Conservation (phyloP, 2,113 vertebrate species). For the Neodontobutis hainanensis region DNA sequence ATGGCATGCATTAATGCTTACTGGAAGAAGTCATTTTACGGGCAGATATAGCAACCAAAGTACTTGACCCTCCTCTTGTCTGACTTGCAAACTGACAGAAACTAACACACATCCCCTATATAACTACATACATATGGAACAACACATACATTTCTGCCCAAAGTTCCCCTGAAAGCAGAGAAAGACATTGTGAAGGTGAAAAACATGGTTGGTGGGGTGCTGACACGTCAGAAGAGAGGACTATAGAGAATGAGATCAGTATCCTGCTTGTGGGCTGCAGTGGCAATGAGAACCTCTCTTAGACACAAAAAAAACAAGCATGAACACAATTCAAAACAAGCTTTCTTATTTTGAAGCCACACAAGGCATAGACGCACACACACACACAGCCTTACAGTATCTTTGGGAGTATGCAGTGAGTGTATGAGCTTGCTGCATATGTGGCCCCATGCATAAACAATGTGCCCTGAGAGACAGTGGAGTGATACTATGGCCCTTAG, state of each 20-base stretch:
- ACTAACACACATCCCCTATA: slow-evolving; percentile 24
- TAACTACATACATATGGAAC: slow-evolving; percentile 51
- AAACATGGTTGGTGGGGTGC: slow-evolving; percentile 52
- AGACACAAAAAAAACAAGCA: slow-evolving; percentile 16
- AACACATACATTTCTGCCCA: slow-evolving; percentile 13
- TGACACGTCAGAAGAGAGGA: slow-evolving; percentile 55
- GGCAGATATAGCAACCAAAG: slow-evolving; percentile 35
- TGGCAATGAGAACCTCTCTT: slow-evolving; percentile 17
- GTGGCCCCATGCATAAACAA: slow-evolving; percentile 78
- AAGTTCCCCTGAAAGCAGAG: slow-evolving; percentile 35
- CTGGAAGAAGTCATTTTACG: slow-evolving; percentile 36
- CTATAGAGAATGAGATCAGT: slow-evolving; percentile 59
- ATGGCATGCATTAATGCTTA: slow-evolving; percentile 52
- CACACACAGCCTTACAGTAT: slow-evolving; percentile 42
- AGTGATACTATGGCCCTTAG: slow-evolving; percentile 76
- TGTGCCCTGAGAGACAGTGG: slow-evolving; percentile 74
- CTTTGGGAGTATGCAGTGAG: slow-evolving; percentile 63
- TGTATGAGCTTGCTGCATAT: slow-evolving; percentile 66
- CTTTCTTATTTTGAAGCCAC: slow-evolving; percentile 19
- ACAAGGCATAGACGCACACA: slow-evolving; percentile 7
- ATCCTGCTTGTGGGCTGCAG: slow-evolving; percentile 48
- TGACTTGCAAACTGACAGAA: slow-evolving; percentile 51
- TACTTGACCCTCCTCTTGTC: slow-evolving; percentile 70
- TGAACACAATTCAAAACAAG: slow-evolving; percentile 16
- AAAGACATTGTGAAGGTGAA: slow-evolving; percentile 56